Base-by-base conservation (phyloP, 2,797 vertebrate species). In the Spinus pinus region DNA sequence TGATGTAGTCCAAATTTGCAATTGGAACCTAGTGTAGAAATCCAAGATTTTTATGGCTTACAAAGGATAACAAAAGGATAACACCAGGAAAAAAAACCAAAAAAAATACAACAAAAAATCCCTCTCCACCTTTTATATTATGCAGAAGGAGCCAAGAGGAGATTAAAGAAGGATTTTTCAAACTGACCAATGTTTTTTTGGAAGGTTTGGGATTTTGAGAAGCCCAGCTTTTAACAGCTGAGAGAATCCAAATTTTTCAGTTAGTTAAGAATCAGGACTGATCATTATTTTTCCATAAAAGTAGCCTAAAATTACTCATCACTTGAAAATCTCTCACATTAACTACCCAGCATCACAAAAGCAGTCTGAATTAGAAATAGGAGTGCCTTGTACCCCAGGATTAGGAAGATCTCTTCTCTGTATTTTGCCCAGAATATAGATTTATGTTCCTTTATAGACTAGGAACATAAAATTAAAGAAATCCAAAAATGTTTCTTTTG, bases 1-100 rank as follows among this genome's bases (percentile, higher is more conserved):
- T 72, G 58, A 86, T 81, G 89, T 66, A 90, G 69, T 90, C 89
- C 91, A 96, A 91, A 88, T 79, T 60, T 75, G 44, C 74, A 91
- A 86, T 49, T 81, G 54, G 44, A 72, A 92, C 50, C 51, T 66
- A 83, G 23, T 53, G 49, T 69, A 82, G 61, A 93, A 87, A 74
- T 79, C 13, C 47, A 39, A 37, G 9, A 17, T 47, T 79, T 74
- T 95, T 94, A 77, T 89, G 33, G 16, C 31, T 89, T n/a, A 35
- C 6, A 81, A 58, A 83, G 39, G 21, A 69, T 18, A 79, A 51
- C 8, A 81, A 4, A 66, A 88, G 33, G 12, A 1, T 64, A 77
- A 53, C 27, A 64, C 7, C 4, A 22, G 12, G 7, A 14, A 14
- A 14, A 28, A n/a, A 7, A 46, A 22, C 21, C 11, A 17, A 23